A percentile compares a stretch with the other conserved stretches of the same genome.
These are phyloP conservation scores for Nudaria mundana DNA, from an alignment of 2,888 invertebrate species.

Conservation along the genomic window DNA sequence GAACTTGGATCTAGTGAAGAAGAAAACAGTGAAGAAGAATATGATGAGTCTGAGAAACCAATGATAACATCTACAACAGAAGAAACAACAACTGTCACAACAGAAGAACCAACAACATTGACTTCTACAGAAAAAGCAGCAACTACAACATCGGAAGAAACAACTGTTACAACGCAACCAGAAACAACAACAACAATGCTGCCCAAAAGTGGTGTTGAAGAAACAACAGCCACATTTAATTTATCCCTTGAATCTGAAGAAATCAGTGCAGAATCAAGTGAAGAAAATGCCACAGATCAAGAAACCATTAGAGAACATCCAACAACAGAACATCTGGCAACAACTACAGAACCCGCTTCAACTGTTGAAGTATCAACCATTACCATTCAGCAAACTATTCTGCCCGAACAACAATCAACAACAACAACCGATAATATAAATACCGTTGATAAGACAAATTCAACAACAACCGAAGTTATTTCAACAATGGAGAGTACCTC, in stretches of 20 bases:
- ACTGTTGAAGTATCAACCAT: neutral
- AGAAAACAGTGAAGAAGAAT: too few species aligned
- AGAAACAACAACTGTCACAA: neutral
- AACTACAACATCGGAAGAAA: slow-evolving; percentile 1
- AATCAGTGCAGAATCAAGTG: too few species aligned
- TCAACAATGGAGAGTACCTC: neutral
- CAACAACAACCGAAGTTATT: neutral
- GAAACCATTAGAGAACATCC: neutral
- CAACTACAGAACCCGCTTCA: neutral
- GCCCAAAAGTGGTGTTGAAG: too few species aligned
- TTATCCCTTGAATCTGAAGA: neutral
- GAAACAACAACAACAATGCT: too few species aligned
- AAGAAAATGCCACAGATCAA: neutral
- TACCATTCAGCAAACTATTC: neutral
- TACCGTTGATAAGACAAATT: neutral
- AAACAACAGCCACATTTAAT: neutral
- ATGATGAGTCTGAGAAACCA: neutral
- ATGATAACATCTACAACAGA: neutral
- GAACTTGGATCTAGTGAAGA: too few species aligned
- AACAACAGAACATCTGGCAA: neutral
- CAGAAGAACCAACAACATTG: slow-evolving; percentile 4
- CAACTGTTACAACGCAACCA: neutral
- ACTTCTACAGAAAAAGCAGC: slow-evolving; percentile 3
- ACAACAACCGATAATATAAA: neutral
- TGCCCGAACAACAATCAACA: neutral